Conservation (phyloP, 2,113 vertebrate species). For the Scolopax mira region DNA sequence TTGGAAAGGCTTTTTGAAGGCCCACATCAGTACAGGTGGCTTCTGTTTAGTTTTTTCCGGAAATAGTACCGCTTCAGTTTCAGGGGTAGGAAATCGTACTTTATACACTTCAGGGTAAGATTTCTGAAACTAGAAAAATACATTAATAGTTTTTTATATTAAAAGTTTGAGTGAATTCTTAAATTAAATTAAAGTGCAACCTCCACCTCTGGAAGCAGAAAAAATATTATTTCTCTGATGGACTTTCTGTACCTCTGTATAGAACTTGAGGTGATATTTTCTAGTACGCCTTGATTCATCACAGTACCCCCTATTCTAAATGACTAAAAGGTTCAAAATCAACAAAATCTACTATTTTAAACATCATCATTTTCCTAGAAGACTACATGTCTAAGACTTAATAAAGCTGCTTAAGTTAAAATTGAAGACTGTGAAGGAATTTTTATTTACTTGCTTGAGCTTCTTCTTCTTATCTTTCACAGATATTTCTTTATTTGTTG, state of each 20-base stretch:
- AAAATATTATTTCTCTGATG: not conserved
- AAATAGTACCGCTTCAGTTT: constrained; percentile 79
- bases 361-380: not conserved
- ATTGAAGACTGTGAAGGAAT: not conserved
- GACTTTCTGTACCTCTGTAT: not conserved
- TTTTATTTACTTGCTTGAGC: constrained; percentile 80
- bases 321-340: not conserved
- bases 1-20: constrained; percentile 83
- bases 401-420: not conserved
- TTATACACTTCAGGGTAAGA: constrained; percentile 84
- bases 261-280: not conserved
- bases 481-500: constrained; percentile 77
- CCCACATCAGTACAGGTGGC: constrained; percentile 77
- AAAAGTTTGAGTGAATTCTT: too few species aligned
- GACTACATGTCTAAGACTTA: not conserved
- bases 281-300: not conserved
- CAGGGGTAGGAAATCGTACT: constrained; percentile 82
- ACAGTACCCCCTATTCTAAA: not conserved
- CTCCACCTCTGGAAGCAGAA: not conserved
- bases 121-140: constrained; percentile 84
- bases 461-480: constrained; percentile 86
- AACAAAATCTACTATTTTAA: not conserved
- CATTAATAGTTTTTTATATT: too few species aligned
- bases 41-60: constrained; percentile 78
- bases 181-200: not conserved